These are phyloP conservation scores for Diplogasteroides magnus DNA, from an alignment of 1,140 invertebrate species.

Conservation along the genomic window DNA sequence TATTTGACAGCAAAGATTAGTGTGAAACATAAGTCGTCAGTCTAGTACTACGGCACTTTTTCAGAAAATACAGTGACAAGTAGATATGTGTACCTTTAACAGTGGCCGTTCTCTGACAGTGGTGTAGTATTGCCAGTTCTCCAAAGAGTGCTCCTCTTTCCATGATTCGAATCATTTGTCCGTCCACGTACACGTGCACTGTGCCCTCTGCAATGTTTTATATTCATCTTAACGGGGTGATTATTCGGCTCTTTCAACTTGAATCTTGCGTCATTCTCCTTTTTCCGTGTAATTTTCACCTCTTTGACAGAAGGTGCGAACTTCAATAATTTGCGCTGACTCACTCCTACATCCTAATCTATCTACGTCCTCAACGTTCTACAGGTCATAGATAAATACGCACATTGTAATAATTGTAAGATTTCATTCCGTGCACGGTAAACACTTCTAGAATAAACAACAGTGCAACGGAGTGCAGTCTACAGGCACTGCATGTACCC, in stretches of 20 bases:
- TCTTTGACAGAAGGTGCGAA: neutral
- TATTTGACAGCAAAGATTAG: too few species aligned
- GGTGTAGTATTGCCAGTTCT: constrained; percentile 94
- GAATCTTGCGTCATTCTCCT: neutral
- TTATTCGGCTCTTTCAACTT: neutral
- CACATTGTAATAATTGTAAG: too few species aligned
- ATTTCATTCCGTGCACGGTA: too few species aligned
- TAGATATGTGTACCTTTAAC: constrained; percentile 70
- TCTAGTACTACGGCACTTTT: neutral
- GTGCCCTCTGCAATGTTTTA: constrained; percentile 73
- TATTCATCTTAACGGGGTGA: constrained; percentile 7
- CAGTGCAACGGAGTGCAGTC: too few species aligned
- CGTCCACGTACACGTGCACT: constrained; percentile 89
- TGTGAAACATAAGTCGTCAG: too few species aligned
- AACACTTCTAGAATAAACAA: too few species aligned
- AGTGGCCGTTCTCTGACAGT: constrained; percentile 93
- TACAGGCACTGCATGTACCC: too few species aligned
- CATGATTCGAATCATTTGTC: constrained; percentile 84
- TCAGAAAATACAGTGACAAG: neutral
- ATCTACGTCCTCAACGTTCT: too few species aligned
- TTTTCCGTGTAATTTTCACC: neutral
- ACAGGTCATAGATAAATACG: too few species aligned
- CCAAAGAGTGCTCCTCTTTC: constrained; percentile 90
- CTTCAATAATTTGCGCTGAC: neutral
- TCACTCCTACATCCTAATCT: too few species aligned